These are phyloP conservation scores for Actinopyga echinites DNA, from an alignment of 53 echinoderm and acorn worm genomes.

Conservation along the genomic window DNA sequence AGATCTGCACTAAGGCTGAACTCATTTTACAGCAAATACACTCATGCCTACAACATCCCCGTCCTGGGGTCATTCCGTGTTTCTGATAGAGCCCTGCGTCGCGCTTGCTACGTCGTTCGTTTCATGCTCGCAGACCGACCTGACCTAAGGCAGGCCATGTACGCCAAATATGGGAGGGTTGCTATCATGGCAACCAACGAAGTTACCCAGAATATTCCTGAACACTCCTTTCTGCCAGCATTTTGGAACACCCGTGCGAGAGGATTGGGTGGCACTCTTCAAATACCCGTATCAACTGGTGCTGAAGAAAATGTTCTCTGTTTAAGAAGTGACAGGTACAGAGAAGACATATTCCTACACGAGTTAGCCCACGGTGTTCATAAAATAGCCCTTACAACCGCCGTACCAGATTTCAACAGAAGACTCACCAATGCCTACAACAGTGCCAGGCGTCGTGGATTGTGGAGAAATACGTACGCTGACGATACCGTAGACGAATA, in stretches of 20 bases:
- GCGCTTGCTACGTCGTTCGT: constrained; percentile 66
- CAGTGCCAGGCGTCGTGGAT: constrained; percentile 33
- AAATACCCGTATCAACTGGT: constrained; percentile 53
- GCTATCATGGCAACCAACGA: constrained; percentile 72
- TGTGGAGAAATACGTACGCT: constrained; percentile 73
- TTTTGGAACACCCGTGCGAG: constrained; percentile 67
- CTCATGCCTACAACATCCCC: constrained; percentile 76
- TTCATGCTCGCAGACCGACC: constrained; percentile 65
- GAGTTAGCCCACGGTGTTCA: constrained; percentile 75
- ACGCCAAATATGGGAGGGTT: constrained; percentile 71
- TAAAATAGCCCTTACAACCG: constrained; percentile 51
- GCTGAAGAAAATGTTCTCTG: constrained; percentile 73
- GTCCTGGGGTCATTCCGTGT: constrained; percentile 56
- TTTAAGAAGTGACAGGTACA: constrained; percentile 58
- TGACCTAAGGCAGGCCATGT: constrained; percentile 74
- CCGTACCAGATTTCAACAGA: constrained; percentile 19
- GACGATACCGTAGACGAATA: constrained; percentile 52
- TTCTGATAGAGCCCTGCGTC: constrained; percentile 49
- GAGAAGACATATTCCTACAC: constrained; percentile 71
- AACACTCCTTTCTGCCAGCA: constrained; percentile 69
- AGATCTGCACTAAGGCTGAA: constrained; percentile 31
- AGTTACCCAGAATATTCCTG: constrained; percentile 78
- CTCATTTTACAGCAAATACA: constrained; percentile 70
- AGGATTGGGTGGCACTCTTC: constrained; percentile 76
- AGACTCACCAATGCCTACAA: constrained; percentile 29